These are phyloP conservation scores for Scartelaos histophorus DNA, from an alignment of 2,113 vertebrate genomes.

Conservation along the genomic window DNA sequence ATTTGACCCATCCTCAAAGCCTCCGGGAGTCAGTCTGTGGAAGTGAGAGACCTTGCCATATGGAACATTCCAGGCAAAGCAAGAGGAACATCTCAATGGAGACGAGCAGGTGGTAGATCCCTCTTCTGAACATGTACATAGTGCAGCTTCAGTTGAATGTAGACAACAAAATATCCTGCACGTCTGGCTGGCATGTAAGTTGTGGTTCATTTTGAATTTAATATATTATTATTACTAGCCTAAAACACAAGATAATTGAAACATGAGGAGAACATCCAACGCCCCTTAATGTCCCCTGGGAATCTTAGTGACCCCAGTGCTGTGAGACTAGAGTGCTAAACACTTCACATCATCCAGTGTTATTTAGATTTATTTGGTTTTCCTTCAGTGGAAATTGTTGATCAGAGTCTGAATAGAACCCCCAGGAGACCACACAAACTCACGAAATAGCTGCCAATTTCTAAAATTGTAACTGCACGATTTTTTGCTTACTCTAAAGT, in stretches of 20 bases:
- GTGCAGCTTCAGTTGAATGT: too few relatives aligned
- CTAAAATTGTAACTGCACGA: constrained; percentile 51
- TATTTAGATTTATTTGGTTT: neutral
- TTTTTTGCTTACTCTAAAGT: constrained; percentile 30
- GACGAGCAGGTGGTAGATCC: too few relatives aligned
- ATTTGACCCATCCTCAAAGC: neutral
- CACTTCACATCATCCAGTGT: neutral
- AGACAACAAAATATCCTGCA: neutral
- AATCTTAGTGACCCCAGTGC: neutral
- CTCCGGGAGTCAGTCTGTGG: too few relatives aligned
- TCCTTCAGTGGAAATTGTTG: constrained; percentile 36
- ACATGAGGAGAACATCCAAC: neutral
- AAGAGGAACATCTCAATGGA: too few relatives aligned
- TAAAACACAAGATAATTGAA: neutral
- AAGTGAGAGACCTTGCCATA: too few relatives aligned
- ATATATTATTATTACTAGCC: neutral
- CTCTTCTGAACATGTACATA: too few relatives aligned
- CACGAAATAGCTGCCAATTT: constrained; percentile 50
- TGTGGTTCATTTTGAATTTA: neutral
- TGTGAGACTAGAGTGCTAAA: neutral
- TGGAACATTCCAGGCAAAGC: too few relatives aligned
- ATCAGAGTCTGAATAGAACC: constrained; percentile 31
- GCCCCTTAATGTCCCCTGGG: neutral
- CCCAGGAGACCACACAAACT: constrained; percentile 51
- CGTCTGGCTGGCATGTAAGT: neutral